These are phyloP conservation scores for Melipona beecheii DNA, from an alignment of 2,888 invertebrate species.

Conservation along the genomic window DNA sequence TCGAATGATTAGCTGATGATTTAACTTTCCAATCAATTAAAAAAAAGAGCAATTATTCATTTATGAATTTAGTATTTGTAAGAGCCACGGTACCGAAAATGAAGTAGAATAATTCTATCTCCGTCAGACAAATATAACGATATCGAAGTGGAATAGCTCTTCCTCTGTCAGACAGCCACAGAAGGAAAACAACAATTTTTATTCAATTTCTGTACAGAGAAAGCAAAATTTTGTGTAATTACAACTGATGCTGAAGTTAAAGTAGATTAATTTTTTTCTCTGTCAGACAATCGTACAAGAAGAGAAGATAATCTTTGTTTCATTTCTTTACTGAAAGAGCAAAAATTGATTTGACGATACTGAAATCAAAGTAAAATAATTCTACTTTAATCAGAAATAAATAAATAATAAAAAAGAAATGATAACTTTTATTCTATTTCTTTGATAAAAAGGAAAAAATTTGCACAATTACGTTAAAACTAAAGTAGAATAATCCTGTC, in stretches of 20 bases:
- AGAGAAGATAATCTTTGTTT: no score
- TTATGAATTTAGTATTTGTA: no score
- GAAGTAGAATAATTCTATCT: no score
- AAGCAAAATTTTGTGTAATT: not conserved
- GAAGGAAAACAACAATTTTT: not conserved
- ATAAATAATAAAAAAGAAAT: no score
- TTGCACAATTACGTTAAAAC: no score
- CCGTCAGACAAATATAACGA: not conserved
- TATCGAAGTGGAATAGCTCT: not conserved
- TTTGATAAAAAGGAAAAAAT: no score
- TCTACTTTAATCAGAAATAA: not conserved
- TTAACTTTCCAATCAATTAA: no score
- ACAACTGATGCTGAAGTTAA: not conserved
- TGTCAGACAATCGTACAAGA: not conserved
- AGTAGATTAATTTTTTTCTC: not conserved
- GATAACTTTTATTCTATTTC: no score
- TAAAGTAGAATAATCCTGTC: no score
- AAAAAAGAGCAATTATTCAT: no score
- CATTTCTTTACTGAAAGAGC: not conserved
- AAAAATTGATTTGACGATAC: not conserved
- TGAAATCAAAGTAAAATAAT: not conserved
- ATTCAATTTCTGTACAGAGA: not conserved
- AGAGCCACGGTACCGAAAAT: no score
- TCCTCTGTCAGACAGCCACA: not conserved
- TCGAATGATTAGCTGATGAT: no score